Percentiles rank a stretch among this genome's conserved stretches.
Conservation (phyloP, 2,113 vertebrate genomes). For the Chloroceryle aenea region DNA sequence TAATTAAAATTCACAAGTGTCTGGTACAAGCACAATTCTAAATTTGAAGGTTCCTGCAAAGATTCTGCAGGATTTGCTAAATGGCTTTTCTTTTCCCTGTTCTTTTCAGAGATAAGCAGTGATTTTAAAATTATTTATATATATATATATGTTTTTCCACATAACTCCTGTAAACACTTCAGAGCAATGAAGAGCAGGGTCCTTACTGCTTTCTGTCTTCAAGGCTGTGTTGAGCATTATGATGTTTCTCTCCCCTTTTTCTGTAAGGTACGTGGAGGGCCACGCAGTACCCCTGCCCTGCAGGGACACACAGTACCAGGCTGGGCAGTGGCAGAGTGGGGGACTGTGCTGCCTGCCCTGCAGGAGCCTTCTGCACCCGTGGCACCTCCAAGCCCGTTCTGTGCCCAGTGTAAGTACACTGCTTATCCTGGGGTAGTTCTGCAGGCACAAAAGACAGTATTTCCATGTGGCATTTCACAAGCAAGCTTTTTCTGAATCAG, state of each 20-base stretch:
- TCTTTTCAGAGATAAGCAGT: neutral
- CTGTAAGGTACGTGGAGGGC: slow-evolving; percentile 35
- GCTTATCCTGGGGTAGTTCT: accelerated
- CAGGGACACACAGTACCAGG: slow-evolving; percentile 81
- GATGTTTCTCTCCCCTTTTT: neutral
- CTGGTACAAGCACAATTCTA: neutral
- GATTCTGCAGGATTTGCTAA: neutral
- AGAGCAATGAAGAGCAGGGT: neutral
- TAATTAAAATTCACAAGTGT: neutral
- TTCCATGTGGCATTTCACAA: accelerated
- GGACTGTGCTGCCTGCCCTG: slow-evolving; percentile 83
- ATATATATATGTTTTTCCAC: neutral
- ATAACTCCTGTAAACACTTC: neutral
- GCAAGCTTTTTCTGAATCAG: neutral
- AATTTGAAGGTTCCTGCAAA: neutral
- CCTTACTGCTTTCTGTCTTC: neutral
- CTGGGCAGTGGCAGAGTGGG: slow-evolving; percentile 76
- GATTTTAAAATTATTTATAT: neutral
- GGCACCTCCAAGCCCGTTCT: slow-evolving; percentile 85
- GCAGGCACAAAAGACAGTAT: accelerated
- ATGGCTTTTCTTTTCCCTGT: neutral
- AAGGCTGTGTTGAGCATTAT: neutral
- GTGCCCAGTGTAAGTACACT: slow-evolving; percentile 82
- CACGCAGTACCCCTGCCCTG: slow-evolving; percentile 85
- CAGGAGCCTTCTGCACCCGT: slow-evolving; percentile 83